phyloP scores from a whole-genome alignment of 1,140 invertebrate species.

The Idris sp. region DNA sequence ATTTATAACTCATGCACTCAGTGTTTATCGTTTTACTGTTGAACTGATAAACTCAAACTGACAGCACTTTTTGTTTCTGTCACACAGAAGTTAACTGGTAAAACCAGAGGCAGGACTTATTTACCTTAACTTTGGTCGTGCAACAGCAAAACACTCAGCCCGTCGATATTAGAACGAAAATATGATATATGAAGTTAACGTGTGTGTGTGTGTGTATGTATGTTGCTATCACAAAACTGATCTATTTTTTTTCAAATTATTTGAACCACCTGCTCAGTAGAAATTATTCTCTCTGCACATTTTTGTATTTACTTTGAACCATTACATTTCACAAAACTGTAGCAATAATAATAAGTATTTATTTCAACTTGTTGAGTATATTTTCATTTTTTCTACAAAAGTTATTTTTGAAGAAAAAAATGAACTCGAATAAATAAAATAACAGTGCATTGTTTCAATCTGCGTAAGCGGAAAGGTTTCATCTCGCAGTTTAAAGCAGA shows the following conservation, averaged over 20 bases:
- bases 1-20: not conserved
- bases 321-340: no score
- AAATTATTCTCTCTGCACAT: no score
- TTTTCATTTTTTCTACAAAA: no score
- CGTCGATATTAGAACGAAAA: constrained; percentile 19
- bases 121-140: constrained; percentile 21
- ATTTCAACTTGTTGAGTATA: no score
- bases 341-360: no score
- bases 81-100: constrained; percentile 17
- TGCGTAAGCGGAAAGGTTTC: constrained; percentile 8
- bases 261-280: no score
- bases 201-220: no score
- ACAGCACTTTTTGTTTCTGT: constrained; percentile 13
- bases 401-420: no score
- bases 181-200: constrained; percentile 23
- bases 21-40: constrained; percentile 3
- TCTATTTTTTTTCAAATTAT: no score
- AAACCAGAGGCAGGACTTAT: constrained; percentile 23
- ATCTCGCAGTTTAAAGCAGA: not conserved
- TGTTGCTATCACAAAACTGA: constrained; percentile 14
- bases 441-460: not conserved
- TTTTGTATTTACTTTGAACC: no score
- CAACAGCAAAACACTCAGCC: constrained; percentile 34
- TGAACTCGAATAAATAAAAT: not conserved
- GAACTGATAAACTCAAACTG: constrained; percentile 16